phyloP scores from a whole-genome alignment of 92 coral and sea anemone species.

The Palythoa grandis region DNA sequence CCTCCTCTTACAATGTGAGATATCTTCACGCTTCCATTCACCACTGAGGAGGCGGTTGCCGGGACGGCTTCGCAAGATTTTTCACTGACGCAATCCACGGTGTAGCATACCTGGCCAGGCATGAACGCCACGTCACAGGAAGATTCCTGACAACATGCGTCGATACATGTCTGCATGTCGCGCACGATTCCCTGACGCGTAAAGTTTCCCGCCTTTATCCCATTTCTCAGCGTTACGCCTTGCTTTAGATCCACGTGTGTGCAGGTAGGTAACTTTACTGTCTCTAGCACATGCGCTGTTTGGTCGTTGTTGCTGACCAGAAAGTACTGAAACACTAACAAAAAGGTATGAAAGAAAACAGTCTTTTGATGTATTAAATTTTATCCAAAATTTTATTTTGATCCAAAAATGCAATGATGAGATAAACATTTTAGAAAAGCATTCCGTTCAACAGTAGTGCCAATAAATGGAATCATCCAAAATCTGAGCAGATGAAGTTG shows the following conservation, averaged over 20 bases:
- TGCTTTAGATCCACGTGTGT: conserved; percentile 91
- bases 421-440: no score
- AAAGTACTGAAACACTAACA: conserved; percentile 91
- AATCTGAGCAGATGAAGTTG: no score
- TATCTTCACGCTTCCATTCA: conserved; percentile 86
- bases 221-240: conserved; percentile 93
- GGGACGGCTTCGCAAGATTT: conserved; percentile 93
- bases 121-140: conserved; percentile 96
- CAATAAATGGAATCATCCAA: no score
- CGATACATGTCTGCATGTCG: conserved; percentile 99
- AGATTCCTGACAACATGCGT: conserved; percentile 96
- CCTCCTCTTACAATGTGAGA: conserved; percentile 99
- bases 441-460: no score
- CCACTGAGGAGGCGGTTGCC: conserved; percentile 80
- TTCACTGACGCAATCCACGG: conserved; percentile 78
- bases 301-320: conserved; percentile 93
- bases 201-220: conserved; percentile 95
- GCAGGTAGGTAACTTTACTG: conserved; percentile 96
- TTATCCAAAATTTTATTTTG: not conserved
- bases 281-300: conserved; percentile 95
- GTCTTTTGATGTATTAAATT: not conserved
- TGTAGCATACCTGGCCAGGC: conserved; percentile 92
- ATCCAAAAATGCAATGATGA: not conserved
- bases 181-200: conserved; percentile 92
- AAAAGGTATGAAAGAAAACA: not conserved